phyloP scores from a whole-genome alignment of 2,797 vertebrate species.

The Mionectes olivaceus region DNA sequence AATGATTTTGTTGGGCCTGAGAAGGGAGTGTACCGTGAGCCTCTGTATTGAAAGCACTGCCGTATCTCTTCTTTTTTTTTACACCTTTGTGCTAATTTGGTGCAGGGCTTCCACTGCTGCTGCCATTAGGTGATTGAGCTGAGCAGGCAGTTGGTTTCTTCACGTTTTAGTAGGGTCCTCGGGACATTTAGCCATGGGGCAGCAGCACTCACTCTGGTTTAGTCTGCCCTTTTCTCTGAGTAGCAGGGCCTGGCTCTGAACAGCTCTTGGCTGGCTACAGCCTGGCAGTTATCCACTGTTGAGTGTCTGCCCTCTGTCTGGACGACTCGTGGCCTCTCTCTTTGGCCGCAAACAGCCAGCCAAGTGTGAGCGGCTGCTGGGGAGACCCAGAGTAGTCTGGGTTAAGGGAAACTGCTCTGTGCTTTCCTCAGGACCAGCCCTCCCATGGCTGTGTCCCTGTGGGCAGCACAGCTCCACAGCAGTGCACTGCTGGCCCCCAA shows the following conservation, averaged over 20 bases:
- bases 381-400: neutral
- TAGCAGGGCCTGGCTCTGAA: neutral
- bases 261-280: constrained; percentile 14
- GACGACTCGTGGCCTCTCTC: neutral
- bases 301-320: constrained; percentile 46
- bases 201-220: neutral
- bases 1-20: neutral
- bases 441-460: accelerated
- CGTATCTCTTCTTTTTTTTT: neutral
- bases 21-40: accelerated
- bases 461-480: neutral
- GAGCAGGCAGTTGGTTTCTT: neutral
- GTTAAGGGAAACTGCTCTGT: neutral
- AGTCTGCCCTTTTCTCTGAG: neutral
- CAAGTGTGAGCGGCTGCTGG: neutral
- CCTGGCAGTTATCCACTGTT: neutral
- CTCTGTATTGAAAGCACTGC: neutral
- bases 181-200: neutral
- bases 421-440: neutral
- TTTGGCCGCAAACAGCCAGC: neutral
- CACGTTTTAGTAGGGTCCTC: neutral
- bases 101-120: neutral
- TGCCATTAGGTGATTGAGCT: neutral
- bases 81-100: neutral
- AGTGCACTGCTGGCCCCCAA: neutral